A percentile compares a stretch with the other conserved stretches of the same genome.
Conservation (phyloP, 2,113 vertebrate genomes). For the Zingel zingel region DNA sequence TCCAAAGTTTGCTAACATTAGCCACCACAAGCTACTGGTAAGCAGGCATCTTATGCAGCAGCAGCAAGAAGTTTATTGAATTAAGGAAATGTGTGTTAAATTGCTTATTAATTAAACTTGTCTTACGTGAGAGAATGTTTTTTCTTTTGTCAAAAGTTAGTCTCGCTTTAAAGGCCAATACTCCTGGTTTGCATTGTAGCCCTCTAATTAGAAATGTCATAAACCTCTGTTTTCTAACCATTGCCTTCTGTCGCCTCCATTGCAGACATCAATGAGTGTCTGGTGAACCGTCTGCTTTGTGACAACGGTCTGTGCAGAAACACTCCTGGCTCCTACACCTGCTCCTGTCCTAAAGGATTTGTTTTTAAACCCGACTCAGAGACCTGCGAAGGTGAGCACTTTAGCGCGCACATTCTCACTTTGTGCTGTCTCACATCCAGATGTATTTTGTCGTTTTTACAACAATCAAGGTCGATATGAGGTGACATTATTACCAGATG, state of each 20-base stretch:
- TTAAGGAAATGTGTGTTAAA: background rate
- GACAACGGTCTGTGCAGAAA: conserved; percentile 97
- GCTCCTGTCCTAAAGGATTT: conserved; percentile 95
- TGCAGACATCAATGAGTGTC: conserved; percentile 97
- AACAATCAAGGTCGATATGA: conserved; percentile 23
- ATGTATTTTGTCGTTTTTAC: conserved; percentile 5
- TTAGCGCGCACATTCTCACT: background rate
- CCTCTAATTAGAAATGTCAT: background rate
- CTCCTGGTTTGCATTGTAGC: background rate
- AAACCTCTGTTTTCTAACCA: background rate
- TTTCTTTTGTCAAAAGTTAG: background rate
- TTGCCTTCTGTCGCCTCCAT: background rate
- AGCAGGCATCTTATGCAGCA: background rate
- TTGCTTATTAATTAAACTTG: background rate
- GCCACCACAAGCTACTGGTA: background rate
- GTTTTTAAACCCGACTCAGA: conserved; percentile 95
- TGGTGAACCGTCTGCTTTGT: conserved; percentile 93
- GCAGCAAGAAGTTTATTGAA: background rate
- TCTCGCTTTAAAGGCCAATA: background rate
- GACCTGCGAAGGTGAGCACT: conserved; percentile 93
- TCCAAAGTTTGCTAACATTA: background rate
- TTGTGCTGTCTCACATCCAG: conserved; percentile 2
- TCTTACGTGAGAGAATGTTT: background rate
- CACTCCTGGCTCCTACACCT: conserved; percentile 95
- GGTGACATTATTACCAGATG: conserved; percentile 56